These are phyloP conservation scores for Psittacus erithacus DNA, from an alignment of 2,113 vertebrate genomes.

Conservation along the genomic window DNA sequence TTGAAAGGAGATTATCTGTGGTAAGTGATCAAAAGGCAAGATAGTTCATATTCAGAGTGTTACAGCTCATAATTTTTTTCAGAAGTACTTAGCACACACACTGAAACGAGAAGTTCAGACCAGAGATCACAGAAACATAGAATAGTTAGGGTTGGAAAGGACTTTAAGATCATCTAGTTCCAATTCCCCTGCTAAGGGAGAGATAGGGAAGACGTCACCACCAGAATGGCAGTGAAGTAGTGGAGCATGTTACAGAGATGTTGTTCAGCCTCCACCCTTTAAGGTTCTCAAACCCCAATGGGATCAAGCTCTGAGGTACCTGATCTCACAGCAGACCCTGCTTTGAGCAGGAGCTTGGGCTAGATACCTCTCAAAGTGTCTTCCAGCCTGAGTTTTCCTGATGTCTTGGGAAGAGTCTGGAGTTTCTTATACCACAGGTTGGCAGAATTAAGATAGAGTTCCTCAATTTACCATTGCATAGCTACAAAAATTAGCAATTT, in stretches of 20 bases:
- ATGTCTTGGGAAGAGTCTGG: background rate
- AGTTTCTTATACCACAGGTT: background rate
- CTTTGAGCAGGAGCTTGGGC: background rate
- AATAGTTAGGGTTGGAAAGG: background rate
- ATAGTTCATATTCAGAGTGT: background rate
- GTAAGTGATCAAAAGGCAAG: rapidly evolving
- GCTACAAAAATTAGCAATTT: background rate
- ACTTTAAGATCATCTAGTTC: background rate
- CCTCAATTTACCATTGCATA: background rate
- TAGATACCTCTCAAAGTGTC: background rate
- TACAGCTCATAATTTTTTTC: rapidly evolving
- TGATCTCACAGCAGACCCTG: background rate
- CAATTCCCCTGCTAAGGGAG: background rate
- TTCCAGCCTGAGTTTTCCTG: background rate
- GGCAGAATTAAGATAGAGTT: background rate
- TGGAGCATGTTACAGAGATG: background rate
- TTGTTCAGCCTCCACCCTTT: background rate
- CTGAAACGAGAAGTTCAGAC: background rate
- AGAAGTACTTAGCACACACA: background rate
- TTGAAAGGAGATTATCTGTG: background rate
- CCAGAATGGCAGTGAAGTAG: background rate
- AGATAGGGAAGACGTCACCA: background rate
- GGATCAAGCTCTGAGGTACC: background rate
- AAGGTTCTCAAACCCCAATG: background rate
- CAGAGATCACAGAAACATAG: background rate